phyloP scores from a whole-genome alignment of 2,888 invertebrate genomes.

The Apamea monoglypha region DNA sequence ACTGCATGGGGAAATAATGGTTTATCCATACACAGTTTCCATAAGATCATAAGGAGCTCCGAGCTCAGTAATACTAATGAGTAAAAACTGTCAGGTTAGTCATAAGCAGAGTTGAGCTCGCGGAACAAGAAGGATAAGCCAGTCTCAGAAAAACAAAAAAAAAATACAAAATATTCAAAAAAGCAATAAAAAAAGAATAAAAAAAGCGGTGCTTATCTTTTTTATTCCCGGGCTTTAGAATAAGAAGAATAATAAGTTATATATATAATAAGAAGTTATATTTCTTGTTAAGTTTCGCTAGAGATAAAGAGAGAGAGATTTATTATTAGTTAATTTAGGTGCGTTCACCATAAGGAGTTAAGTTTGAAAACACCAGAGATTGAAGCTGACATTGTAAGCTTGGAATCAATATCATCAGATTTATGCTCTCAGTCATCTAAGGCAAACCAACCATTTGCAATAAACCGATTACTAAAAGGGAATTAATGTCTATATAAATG shows the following conservation, averaged over 20 bases:
- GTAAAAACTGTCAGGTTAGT: constrained; percentile 5
- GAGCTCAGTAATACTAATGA: not conserved
- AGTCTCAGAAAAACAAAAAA: not conserved
- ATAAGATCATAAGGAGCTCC: not conserved
- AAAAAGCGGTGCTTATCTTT: not conserved
- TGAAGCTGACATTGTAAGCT: constrained; percentile 7
- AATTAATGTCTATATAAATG: not conserved
- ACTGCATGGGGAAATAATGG: not conserved
- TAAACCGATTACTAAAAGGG: not conserved
- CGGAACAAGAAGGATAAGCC: not conserved
- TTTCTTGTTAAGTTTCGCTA: constrained; percentile 17
- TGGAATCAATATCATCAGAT: not conserved
- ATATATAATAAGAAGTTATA: too few relatives aligned
- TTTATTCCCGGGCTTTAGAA: not conserved
- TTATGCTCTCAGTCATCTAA: not conserved
- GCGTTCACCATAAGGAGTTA: not conserved
- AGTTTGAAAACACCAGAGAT: not conserved
- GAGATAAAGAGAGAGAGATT: too few relatives aligned
- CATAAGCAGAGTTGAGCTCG: not conserved
- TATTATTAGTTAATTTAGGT: constrained; percentile 9
- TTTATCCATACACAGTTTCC: not conserved
- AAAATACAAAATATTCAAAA: not conserved
- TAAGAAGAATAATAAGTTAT: not conserved
- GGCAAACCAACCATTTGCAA: constrained; percentile 19
- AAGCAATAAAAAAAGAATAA: not conserved